Evolutionary conservation across 64 coral and sea anemone genomes (phyloP).

Genomic region (Porites australiensis): DNA sequence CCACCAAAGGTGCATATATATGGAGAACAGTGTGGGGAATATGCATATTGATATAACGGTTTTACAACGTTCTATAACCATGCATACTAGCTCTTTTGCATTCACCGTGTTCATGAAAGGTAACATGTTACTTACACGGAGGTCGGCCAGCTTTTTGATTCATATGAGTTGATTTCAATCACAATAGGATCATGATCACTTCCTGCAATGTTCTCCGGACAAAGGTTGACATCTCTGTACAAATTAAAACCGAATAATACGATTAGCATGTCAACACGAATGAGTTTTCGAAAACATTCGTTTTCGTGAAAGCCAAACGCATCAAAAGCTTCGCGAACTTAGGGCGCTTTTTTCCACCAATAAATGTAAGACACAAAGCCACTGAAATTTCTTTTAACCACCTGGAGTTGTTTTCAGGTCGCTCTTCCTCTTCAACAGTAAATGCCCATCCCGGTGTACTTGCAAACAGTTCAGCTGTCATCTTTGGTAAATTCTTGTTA

Average conservation of each 20-base stretch:
- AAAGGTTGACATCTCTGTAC: neutral
- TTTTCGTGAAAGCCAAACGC: too few species aligned
- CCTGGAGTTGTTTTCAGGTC: neutral
- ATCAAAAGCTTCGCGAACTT: neutral
- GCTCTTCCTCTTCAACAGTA: neutral
- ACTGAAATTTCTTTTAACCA: neutral
- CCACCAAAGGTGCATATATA: too few species aligned
- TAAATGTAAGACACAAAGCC: neutral
- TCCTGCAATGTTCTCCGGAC: neutral
- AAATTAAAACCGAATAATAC: neutral
- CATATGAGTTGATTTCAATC: neutral
- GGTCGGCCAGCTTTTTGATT: neutral
- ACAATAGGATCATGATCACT: neutral
- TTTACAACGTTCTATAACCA: too few species aligned
- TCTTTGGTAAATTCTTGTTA: conserved; percentile 55
- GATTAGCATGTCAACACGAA: neutral
- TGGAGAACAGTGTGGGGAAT: too few species aligned
- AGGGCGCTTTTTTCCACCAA: neutral
- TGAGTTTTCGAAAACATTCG: too few species aligned
- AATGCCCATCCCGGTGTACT: conserved; percentile 57
- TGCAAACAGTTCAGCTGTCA: conserved; percentile 46
- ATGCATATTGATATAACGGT: too few species aligned
- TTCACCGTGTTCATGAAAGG: too few species aligned
- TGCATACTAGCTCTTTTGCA: too few species aligned
- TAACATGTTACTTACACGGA: neutral